phyloP scores from a whole-genome alignment of 2,888 invertebrate genomes.

The Ellobium chinense region DNA sequence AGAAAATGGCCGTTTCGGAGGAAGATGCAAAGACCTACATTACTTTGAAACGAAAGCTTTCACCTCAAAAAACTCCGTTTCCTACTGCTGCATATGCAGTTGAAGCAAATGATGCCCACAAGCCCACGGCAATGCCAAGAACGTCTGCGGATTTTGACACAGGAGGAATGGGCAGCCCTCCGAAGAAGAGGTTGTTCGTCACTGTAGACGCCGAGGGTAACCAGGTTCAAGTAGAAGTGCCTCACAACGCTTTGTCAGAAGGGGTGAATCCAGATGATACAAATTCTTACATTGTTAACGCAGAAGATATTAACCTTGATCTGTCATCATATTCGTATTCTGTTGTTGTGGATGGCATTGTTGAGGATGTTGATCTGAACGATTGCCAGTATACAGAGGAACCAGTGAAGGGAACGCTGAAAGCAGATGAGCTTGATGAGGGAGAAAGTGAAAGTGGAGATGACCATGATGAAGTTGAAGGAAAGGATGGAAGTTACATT shows the following conservation, averaged over 20 bases:
- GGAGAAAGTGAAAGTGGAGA: conserved; percentile 46
- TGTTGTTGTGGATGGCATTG: conserved; percentile 46
- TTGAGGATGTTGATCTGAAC: conserved; percentile 46
- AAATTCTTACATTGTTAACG: conserved; percentile 45
- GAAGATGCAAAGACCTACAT: conserved; percentile 43
- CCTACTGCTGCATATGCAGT: conserved; percentile 14
- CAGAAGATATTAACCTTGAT: conserved; percentile 48
- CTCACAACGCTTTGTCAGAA: conserved; percentile 39
- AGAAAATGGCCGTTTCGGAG: conserved; percentile 32
- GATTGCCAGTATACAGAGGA: conserved; percentile 45
- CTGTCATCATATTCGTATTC: conserved; percentile 46
- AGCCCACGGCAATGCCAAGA: conserved; percentile 17
- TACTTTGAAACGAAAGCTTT: conserved; percentile 43
- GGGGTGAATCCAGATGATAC: conserved; percentile 42
- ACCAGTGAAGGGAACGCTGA: conserved; percentile 40
- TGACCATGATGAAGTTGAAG: conserved; percentile 35
- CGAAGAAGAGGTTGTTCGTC: conserved; percentile 37
- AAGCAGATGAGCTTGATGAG: conserved; percentile 38
- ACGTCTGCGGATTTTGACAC: conserved; percentile 33
- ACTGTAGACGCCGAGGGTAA: conserved; percentile 45
- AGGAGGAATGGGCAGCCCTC: conserved; percentile 29
- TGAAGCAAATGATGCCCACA: conserved; percentile 36
- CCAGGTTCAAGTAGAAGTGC: conserved; percentile 45
- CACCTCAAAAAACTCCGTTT: conserved; percentile 40
- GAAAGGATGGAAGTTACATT: conserved; percentile 21